Percentiles rank a stretch among this genome's conserved stretches.
Conservation (phyloP, 2,113 vertebrate species). For the Oriolus oriolus region DNA sequence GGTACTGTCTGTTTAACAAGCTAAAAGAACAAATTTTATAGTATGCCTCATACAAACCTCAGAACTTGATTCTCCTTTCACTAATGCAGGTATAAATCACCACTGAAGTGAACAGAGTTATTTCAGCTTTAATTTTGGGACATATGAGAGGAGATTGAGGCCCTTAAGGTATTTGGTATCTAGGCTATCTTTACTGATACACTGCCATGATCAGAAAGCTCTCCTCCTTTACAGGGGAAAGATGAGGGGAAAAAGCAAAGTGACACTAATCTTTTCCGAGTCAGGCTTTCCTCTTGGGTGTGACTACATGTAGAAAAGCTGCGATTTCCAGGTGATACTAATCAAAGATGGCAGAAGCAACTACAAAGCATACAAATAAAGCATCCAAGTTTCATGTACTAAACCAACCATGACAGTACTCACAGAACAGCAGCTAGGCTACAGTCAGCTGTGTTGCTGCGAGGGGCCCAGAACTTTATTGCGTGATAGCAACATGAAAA, state of each 20-base stretch:
- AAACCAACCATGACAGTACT: neutral
- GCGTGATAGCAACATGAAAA: neutral
- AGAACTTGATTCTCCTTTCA: neutral
- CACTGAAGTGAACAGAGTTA: conserved; percentile 10
- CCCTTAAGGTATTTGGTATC: conserved; percentile 42
- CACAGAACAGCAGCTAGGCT: neutral
- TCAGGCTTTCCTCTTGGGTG: conserved; percentile 51
- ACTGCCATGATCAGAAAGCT: conserved; percentile 52
- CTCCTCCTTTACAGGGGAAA: conserved; percentile 46
- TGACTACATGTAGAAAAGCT: conserved; percentile 54
- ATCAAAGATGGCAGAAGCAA: conserved; percentile 53
- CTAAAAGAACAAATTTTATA: neutral
- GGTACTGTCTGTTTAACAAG: neutral
- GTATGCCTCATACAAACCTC: neutral
- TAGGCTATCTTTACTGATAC: conserved; percentile 10
- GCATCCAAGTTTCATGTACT: conserved; percentile 13
- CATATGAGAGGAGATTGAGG: conserved; percentile 3
- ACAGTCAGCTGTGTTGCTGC: neutral
- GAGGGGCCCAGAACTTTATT: neutral
- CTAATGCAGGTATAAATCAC: neutral
- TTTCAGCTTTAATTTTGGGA: conserved; percentile 1
- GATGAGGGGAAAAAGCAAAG: conserved; percentile 41
- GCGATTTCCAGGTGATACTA: conserved; percentile 56
- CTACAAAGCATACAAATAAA: conserved; percentile 58
- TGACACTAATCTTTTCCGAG: conserved; percentile 62